These are phyloP conservation scores for Bombus huntii DNA, from an alignment of 1,140 invertebrate species.

Conservation along the genomic window DNA sequence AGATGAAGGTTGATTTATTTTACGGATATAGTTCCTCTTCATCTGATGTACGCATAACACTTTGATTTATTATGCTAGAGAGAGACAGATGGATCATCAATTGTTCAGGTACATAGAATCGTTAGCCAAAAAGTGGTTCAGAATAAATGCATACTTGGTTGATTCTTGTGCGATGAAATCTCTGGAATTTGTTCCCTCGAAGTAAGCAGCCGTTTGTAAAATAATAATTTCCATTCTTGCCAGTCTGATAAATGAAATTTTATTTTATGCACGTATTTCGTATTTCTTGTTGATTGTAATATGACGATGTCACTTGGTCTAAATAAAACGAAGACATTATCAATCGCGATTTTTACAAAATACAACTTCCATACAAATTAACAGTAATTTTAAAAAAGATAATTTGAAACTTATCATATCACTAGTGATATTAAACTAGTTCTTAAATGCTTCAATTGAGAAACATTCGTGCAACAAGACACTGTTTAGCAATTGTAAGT, in stretches of 20 bases:
- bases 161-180: background rate
- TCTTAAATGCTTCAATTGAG: no score
- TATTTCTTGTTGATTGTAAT: no score
- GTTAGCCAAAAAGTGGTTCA: background rate
- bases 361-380: no score
- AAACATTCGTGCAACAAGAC: no score
- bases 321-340: no score
- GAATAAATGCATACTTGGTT: background rate
- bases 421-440: no score
- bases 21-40: background rate
- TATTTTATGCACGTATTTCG: background rate
- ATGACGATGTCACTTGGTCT: no score
- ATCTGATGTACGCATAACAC: background rate
- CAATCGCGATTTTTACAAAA: no score
- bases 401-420: no score
- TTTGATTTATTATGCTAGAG: background rate
- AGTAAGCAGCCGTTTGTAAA: background rate
- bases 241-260: background rate
- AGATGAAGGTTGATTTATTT: slow-evolving; percentile 7
- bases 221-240: background rate
- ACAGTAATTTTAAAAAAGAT: no score
- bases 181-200: background rate
- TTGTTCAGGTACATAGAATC: background rate
- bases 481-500: no score
- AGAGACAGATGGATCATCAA: background rate